Conservation (phyloP, 1,140 invertebrate genomes). For the Drosophila pandora region DNA sequence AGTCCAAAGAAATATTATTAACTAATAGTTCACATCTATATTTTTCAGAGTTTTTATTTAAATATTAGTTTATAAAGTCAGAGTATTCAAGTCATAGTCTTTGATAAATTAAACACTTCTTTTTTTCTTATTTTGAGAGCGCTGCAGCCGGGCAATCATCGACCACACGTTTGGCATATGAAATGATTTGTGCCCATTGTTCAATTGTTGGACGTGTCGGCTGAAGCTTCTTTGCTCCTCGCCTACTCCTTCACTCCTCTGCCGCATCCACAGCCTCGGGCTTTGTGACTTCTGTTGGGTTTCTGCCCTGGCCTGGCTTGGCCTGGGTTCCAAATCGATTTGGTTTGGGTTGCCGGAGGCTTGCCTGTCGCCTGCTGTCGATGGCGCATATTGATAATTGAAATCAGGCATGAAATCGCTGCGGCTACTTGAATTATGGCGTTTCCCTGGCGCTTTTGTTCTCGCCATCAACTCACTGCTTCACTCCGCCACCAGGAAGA, state of each 20-base stretch:
- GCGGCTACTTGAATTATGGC: constrained; percentile 79
- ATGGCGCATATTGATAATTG: constrained; percentile 79
- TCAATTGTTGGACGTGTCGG: constrained; percentile 57
- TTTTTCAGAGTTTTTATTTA: too few species aligned
- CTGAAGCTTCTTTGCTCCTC: constrained; percentile 4
- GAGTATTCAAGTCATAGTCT: not conserved
- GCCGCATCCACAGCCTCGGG: constrained; percentile 8
- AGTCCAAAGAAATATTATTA: too few species aligned
- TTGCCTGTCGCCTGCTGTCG: constrained; percentile 54
- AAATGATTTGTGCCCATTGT: constrained; percentile 81
- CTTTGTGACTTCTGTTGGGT: constrained; percentile 22
- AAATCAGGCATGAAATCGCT: constrained; percentile 80
- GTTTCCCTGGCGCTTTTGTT: constrained; percentile 78
- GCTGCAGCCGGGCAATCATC: constrained; percentile 47
- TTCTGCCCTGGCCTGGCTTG: constrained; percentile 12
- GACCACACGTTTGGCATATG: constrained; percentile 78
- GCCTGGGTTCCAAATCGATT: constrained; percentile 25
- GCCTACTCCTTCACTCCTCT: constrained; percentile 1
- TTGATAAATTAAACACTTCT: not conserved
- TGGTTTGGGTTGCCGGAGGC: constrained; percentile 24
- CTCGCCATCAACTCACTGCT: constrained; percentile 43
- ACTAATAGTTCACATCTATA: too few species aligned
- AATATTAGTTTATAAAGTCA: not conserved
- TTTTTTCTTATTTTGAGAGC: constrained; percentile 13
- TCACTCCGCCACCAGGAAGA: constrained; percentile 19